Evolutionary conservation across 2,888 invertebrate species (phyloP).

Genomic region (Heliconius ismenius): DNA sequence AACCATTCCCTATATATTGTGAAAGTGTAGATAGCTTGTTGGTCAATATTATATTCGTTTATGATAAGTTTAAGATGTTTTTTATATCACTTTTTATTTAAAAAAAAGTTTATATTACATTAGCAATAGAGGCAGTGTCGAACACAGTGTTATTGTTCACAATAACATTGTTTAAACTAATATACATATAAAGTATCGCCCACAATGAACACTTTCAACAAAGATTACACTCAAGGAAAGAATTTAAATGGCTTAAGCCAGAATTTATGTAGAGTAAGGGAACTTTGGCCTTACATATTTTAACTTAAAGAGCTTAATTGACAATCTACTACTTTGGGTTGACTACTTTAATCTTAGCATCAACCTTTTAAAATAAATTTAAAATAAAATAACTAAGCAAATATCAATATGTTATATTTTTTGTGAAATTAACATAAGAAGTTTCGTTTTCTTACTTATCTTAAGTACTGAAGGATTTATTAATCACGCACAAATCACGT

Average conservation of each 20-base stretch:
- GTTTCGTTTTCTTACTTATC: not conserved
- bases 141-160: conserved; percentile 16
- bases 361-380: conserved; percentile 55
- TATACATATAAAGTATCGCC: conserved; percentile 40
- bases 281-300: conserved; percentile 76
- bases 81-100: conserved; percentile 17
- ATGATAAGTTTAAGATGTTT: conserved; percentile 17
- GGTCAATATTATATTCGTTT: not conserved
- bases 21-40: conserved; percentile 17
- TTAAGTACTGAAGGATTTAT: not conserved
- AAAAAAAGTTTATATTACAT: conserved; percentile 18
- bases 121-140: conserved; percentile 15
- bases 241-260: conserved; percentile 67
- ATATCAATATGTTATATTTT: not conserved
- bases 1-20: conserved; percentile 2
- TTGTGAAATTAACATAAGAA: not conserved
- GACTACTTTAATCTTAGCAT: conserved; percentile 54
- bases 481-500: not conserved
- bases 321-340: conserved; percentile 62
- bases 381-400: conserved; percentile 52
- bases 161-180: conserved; percentile 31
- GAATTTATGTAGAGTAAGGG: conserved; percentile 58
- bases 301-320: conserved; percentile 77
- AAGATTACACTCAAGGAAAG: conserved; percentile 57
- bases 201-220: conserved; percentile 48